Percentiles rank a stretch among this genome's conserved stretches.
phyloP scores from a whole-genome alignment of 2,888 invertebrate species.

The Incurvaria masculella region DNA sequence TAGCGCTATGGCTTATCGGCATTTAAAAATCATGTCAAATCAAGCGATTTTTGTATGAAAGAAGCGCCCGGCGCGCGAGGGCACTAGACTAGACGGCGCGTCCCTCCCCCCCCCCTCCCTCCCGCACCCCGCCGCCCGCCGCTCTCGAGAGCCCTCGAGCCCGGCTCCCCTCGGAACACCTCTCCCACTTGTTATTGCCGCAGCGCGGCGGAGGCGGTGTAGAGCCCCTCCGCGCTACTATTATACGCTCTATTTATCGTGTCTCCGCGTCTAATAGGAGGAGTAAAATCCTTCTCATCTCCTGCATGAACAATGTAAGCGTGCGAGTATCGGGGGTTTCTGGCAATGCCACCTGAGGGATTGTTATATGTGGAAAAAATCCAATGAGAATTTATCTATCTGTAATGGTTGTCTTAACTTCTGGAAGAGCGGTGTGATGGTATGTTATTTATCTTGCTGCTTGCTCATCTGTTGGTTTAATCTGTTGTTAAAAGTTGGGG shows the following conservation, averaged over 20 bases:
- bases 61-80: constrained; percentile 21
- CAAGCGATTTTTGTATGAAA: constrained; percentile 49
- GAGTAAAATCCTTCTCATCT: too few relatives aligned
- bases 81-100: neutral
- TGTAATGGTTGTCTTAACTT: too few relatives aligned
- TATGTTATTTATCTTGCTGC: too few relatives aligned
- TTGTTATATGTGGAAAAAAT: too few relatives aligned
- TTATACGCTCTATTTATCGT: neutral
- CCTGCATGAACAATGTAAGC: too few relatives aligned
- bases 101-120: constrained; percentile 4
- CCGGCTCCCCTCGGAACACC: neutral
- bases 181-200: neutral
- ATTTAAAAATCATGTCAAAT: constrained; percentile 55
- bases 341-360: too few relatives aligned
- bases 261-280: neutral
- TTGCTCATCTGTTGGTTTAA: too few relatives aligned
- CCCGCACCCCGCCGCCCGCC: constrained; percentile 33
- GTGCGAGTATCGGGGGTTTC: too few relatives aligned
- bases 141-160: constrained; percentile 35
- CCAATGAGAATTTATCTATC: too few relatives aligned
- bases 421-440: too few relatives aligned
- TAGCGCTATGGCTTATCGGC: constrained; percentile 32
- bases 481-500: too few relatives aligned
- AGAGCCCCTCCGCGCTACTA: neutral
- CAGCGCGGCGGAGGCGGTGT: neutral